phyloP scores from a whole-genome alignment of 2,797 vertebrate species.

The Ptychadena robeensis region DNA sequence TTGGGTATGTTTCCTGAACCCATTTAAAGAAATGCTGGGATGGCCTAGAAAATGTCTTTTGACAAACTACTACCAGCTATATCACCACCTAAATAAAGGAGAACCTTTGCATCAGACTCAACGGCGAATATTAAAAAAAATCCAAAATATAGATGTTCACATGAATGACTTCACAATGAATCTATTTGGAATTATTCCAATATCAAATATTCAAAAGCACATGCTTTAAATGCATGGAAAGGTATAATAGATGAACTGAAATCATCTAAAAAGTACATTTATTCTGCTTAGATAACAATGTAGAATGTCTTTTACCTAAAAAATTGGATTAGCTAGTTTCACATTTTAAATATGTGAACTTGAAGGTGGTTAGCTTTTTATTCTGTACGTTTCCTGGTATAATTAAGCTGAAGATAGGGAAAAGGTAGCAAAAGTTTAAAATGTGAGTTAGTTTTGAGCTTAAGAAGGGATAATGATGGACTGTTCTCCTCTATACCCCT shows the following conservation, averaged over 20 bases:
- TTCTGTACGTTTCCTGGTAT: constrained; percentile 24
- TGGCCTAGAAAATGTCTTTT: too few species aligned
- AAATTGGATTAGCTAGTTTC: background rate
- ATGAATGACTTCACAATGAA: too few species aligned
- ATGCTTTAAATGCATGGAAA: background rate
- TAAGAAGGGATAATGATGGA: constrained; percentile 43
- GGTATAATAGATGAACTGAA: background rate
- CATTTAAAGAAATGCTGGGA: too few species aligned
- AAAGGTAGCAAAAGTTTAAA: constrained; percentile 7
- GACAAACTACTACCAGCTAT: too few species aligned
- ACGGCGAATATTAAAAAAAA: too few species aligned
- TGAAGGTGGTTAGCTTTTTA: constrained; percentile 7
- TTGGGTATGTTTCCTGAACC: too few species aligned
- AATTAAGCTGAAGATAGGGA: constrained; percentile 26
- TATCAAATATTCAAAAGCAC: background rate
- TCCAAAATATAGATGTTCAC: too few species aligned
- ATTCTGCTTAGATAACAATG: background rate
- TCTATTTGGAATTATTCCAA: too few species aligned
- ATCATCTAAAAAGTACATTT: background rate
- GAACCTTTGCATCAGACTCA: too few species aligned
- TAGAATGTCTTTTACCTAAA: background rate
- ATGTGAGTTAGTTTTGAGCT: constrained; percentile 24
- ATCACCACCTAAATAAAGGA: too few species aligned
- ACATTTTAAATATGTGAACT: background rate
- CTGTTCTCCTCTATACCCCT: constrained; percentile 28